Evolutionary conservation across 1,140 invertebrate genomes (phyloP).

Genomic region (Orchestia grillus): DNA sequence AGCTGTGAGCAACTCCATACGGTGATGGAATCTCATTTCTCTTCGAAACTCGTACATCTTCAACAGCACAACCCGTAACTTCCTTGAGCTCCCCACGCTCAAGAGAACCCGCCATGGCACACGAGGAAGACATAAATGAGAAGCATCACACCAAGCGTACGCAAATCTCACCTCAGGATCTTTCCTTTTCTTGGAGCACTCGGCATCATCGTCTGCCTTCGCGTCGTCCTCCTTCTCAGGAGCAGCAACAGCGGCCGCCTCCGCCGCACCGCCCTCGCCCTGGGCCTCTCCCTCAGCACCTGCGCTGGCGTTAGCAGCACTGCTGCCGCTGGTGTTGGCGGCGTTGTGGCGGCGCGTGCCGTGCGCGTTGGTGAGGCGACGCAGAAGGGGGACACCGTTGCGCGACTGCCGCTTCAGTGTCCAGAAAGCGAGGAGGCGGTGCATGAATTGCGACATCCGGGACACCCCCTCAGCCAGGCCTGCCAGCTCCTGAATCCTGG

Average conservation of each 20-base stretch:
- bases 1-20: background rate
- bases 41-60: background rate
- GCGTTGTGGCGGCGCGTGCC: conserved; percentile 68
- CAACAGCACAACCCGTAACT: background rate
- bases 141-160: background rate
- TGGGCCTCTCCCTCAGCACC: background rate
- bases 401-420: conserved; percentile 85
- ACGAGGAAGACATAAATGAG: background rate
- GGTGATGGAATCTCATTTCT: background rate
- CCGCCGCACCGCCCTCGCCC: background rate
- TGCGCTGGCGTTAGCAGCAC: background rate
- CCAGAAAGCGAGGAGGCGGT: conserved; percentile 78
- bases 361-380: conserved; percentile 83
- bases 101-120: background rate
- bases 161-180: background rate
- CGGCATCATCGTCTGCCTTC: background rate
- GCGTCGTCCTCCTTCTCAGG: background rate
- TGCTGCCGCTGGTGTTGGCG: background rate
- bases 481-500: conserved; percentile 67
- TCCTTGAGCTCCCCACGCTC: background rate
- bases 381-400: conserved; percentile 94
- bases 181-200: background rate
- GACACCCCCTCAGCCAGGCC: conserved; percentile 75
- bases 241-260: background rate
- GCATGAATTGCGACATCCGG: conserved; percentile 85